Base-by-base conservation (phyloP, 2,888 invertebrate genomes). In the Coleophora flavipennella region DNA sequence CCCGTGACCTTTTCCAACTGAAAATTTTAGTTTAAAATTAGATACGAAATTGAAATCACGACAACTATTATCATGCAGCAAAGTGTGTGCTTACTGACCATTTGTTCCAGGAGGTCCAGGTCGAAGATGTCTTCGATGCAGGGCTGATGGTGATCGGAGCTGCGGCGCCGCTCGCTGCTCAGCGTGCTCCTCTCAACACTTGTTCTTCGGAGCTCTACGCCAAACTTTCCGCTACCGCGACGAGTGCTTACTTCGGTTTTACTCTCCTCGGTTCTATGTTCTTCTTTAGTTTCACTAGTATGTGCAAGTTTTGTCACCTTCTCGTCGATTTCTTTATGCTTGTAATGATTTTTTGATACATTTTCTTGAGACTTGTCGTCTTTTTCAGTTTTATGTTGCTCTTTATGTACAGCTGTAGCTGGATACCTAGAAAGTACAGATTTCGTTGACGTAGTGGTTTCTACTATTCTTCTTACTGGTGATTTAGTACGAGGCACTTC, bases 81-180 rank as follows among this genome's bases (percentile, higher is more conserved):
- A 49, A 55, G 38, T 26, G 12, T 43, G 35, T 46, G 51, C 31
- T 48, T 62, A 85, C 86, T 87, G 66, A 90, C 90, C 86, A 92
- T 86, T 75, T 87, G 86, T 73, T 92, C 92, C 42, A 93, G 81
- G 52, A 91, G 77, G 58, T 88, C 86, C 49, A 92, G 59, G 55
- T 93, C 92, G 51, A 87, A 90, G 47, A 93, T 90, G 50, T 91
- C 90, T 69, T 93, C 92, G 50, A 93, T 89, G 55, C 88, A 87
- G 50, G 86, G 77, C 54, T 85, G 70, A 47, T 67, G 62, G 50
- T 86, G 83, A 39, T 86, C 85, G 45, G 85, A 83, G 53, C 81
- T 75, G 28, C 80, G 76, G 39, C 85, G 76, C 39, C 78, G 65
- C 49, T 83, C 78, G 40, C 75, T 78, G 46, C 76, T 81, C n/a